These are phyloP conservation scores for Troides oblongomaculatus DNA, from an alignment of 2,888 invertebrate genomes.

Conservation along the genomic window DNA sequence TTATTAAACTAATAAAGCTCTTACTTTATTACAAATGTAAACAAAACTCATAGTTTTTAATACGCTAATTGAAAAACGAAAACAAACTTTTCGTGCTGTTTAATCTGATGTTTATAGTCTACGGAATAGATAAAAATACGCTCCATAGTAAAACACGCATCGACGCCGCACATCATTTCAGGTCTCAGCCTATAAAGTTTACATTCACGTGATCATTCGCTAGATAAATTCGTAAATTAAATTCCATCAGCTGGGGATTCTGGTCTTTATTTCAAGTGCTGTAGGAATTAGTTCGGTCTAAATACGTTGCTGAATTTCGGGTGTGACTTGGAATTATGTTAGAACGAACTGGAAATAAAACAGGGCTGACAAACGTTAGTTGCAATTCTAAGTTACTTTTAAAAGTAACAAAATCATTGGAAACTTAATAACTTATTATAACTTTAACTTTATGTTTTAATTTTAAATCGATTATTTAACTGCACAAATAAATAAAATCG, in stretches of 20 bases:
- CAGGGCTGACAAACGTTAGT: constrained; percentile 43
- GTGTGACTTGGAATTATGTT: constrained; percentile 69
- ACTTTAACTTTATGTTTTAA: background rate
- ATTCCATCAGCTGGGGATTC: constrained; percentile 48
- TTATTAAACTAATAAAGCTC: background rate
- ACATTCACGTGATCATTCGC: constrained; percentile 72
- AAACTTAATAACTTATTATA: background rate
- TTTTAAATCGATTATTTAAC: no score
- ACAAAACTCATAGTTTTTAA: background rate
- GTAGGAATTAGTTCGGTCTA: constrained; percentile 42
- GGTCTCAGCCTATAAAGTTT: constrained; percentile 69
- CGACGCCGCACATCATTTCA: constrained; percentile 60
- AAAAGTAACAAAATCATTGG: background rate
- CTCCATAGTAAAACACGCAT: constrained; percentile 17
- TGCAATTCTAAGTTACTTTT: background rate
- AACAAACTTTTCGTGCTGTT: constrained; percentile 17
- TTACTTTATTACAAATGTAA: background rate
- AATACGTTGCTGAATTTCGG: constrained; percentile 41
- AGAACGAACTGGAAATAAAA: constrained; percentile 29
- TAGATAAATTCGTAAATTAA: constrained; percentile 78
- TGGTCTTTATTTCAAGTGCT: constrained; percentile 38
- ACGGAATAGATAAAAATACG: constrained; percentile 22
- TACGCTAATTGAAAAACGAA: constrained; percentile 20
- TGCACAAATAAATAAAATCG: no score
- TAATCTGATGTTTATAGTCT: constrained; percentile 29